Conservation (phyloP, 2,113 vertebrate genomes). For the Corythoichthys intestinalis region DNA sequence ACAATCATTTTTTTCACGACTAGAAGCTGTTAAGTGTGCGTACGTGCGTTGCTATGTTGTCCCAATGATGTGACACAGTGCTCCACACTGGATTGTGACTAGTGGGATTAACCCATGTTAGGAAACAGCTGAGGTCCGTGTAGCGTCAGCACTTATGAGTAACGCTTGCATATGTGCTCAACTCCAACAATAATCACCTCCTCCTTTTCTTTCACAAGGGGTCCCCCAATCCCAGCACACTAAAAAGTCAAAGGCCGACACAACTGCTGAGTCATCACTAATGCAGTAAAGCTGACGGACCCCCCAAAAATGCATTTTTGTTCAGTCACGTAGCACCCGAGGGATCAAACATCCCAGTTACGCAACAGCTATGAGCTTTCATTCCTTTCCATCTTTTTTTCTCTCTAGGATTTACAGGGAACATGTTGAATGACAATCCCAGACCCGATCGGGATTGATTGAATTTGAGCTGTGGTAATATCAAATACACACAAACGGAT, state of each 20-base stretch:
- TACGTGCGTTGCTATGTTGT: slow-evolving; percentile 38
- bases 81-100: slow-evolving; percentile 49
- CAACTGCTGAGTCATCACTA: slow-evolving; percentile 62
- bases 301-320: neutral
- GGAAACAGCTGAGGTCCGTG: slow-evolving; percentile 70
- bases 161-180: slow-evolving; percentile 42
- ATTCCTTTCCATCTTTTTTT: neutral
- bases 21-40: slow-evolving; percentile 28
- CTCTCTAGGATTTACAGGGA: slow-evolving; percentile 1
- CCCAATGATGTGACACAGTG: slow-evolving; percentile 58
- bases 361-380: slow-evolving; percentile 17
- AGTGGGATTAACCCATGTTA: slow-evolving; percentile 66
- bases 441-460: slow-evolving; percentile 14
- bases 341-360: slow-evolving; percentile 12
- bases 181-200: slow-evolving; percentile 43
- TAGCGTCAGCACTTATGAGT: slow-evolving; percentile 68
- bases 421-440: neutral
- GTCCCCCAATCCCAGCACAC: neutral
- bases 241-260: slow-evolving; percentile 50
- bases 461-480: slow-evolving; percentile 23
- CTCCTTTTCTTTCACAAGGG: slow-evolving; percentile 59
- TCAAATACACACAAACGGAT: slow-evolving; percentile 10
- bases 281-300: slow-evolving; percentile 13
- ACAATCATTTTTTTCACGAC: neutral
- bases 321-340: slow-evolving; percentile 1